Base-by-base conservation (phyloP, 2,113 vertebrate species). In the Strix aluco region DNA sequence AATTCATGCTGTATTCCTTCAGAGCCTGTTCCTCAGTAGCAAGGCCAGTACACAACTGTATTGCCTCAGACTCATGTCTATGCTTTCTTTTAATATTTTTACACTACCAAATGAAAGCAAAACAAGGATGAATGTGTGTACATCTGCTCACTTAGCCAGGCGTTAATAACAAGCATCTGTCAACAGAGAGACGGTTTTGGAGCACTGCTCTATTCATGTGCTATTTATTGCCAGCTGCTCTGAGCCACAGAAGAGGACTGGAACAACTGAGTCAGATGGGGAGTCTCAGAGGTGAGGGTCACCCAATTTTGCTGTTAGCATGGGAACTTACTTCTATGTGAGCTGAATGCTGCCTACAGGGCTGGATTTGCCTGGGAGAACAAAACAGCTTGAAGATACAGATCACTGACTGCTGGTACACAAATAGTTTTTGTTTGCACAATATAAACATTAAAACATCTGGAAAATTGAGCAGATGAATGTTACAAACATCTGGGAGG, bases 211-310 rank as follows among this genome's bases (percentile, higher is more conserved):
- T 55, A 6, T 49, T 78, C 47, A 36, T n/a, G 55, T 62, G 55
- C 42, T 23, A 22, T 55, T 81, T 49, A 20, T 30, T 51, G 65
- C 7, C 49, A 63, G 49, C 26, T 78, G 30, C 57, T 63, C 49
- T 32, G 49, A 71, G 51, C 26, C 72, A 20, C 7, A 29, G 71
- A 87, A 69, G 25, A 73, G 26, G 57, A 36, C 25, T 84, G 58
- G 11, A 91, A 86, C 81, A 97, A 65, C 69, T 90, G 93, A 92
- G 65, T 81, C 86, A 73, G 59, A 69, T 65, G 90, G 77, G 86
- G 90, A 95, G 74, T 59, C 27, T 74, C 78, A 52, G 52, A 32
- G 59, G 44, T 44, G 44, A 66, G 13, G 21, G 9, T 66, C 52
- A 66, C 77, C 26, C 26, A 57, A 36, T 34, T 44, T 32, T 59